Conservation (phyloP, 2,888 invertebrate species). For the Brenthis ino region DNA sequence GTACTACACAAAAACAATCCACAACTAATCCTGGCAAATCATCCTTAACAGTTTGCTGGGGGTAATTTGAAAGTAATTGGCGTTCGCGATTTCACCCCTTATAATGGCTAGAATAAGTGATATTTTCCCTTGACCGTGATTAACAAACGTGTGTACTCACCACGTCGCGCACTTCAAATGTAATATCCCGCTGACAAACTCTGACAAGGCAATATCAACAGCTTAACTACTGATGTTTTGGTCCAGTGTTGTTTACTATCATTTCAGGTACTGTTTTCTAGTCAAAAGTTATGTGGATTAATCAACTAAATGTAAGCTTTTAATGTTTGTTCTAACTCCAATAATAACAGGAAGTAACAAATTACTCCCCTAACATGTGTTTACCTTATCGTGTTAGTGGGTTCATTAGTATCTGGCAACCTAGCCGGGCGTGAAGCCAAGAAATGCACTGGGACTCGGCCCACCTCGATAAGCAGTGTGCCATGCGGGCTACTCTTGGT, state of each 20-base stretch:
- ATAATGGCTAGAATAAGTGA: neutral
- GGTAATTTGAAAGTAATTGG: slow-evolving; percentile 8
- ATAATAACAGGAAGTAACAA: no score
- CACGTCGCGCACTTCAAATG: slow-evolving; percentile 18
- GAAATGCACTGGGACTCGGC: no score
- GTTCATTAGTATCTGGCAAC: no score
- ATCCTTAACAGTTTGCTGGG: slow-evolving; percentile 20
- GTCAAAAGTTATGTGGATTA: no score
- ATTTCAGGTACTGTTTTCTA: slow-evolving; percentile 1
- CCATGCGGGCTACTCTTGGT: no score
- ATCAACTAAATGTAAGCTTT: no score
- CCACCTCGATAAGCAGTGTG: no score
- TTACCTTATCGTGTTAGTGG: no score
- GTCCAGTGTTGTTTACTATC: slow-evolving; percentile 15
- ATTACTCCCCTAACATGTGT: no score
- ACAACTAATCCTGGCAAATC: slow-evolving; percentile 22
- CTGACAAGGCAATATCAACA: slow-evolving; percentile 26
- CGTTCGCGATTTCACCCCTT: neutral
- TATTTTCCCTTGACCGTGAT: slow-evolving; percentile 4
- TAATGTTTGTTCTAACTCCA: no score
- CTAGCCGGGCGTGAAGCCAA: no score
- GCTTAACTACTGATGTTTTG: slow-evolving; percentile 26
- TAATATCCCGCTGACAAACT: slow-evolving; percentile 27
- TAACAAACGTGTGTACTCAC: slow-evolving; percentile 15
- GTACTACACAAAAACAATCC: slow-evolving; percentile 16